Evolutionary conservation across 1,140 invertebrate species (phyloP), one percentile per base, ranked within the genome.

Genomic region (Megathymus violae): DNA sequence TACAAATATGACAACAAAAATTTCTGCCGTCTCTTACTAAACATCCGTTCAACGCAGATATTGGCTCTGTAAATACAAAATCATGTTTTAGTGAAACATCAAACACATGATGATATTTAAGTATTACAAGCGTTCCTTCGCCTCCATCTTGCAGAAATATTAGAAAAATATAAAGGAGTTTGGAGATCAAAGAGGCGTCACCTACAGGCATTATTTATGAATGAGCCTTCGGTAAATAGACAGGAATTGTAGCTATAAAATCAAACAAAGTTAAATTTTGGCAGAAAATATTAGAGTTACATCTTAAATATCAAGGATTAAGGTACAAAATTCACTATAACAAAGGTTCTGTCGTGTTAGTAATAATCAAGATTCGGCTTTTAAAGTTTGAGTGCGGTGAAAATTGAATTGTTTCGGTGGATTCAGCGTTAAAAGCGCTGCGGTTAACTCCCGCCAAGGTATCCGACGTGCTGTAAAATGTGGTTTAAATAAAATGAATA

Each of bases 361-460:
- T 48, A 59, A 63, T 69, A 63, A 74, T 76, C 63, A 71, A 48
- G 62, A 59, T 50, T 63, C 58, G 66, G 71, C 80, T 76, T 80
- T 80, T 79, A 81, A 80, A 78, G 70, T 76, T 80, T 66, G 73
- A 69, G 63, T 62, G 70, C 64, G 68, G 69, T 64, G 76, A 74
- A 75, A 84, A 84, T 84, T 82, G 78, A 81, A 83, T 83, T 77
- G 74, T 76, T 77, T 71, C 62, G 67, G 62, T 63, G 38, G 47
- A 38, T 54, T 64, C 68, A 71, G 63, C 34, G 72, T 58, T 77
- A 54, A 76, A 79, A 80, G 76, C 75, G 64, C 64, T 79, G 80
- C 56, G 78, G 80, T 74, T 44, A 66, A 61, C n/a, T n/a, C n/a
- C n/a, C 16, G 31, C 43, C 66, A 76, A 78, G 71, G 65, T 75